Evolutionary conservation across 2,888 invertebrate species (phyloP), one percentile per base, ranked within the genome.

Genomic region (Drosophila paranaensis): DNA sequence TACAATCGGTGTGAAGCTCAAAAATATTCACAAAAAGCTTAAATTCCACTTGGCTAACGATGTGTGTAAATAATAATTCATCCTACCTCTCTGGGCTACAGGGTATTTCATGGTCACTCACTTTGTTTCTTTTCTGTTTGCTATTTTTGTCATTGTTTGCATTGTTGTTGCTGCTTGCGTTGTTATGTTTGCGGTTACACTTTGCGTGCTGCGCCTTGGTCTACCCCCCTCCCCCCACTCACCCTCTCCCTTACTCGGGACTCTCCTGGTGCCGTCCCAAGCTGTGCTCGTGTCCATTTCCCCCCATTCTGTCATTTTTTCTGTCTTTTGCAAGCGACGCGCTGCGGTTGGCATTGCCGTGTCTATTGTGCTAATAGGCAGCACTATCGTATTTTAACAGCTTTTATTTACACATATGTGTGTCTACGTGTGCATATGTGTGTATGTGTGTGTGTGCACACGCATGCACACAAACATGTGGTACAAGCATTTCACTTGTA

Each of bases 351-450:
- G 40, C 55, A 46, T 57, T 68, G 65, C 71, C 86, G 72, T 85
- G 68, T 82, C 70, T 88, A 81, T 87, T 88, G 90, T 87, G 81
- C 86, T 87, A 87, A 87, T 90, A 88, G 86, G 87, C 87, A 87
- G 71, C 81, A 87, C 89, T 90, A 90, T 87, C 87, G 82, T 83
- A 87, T 87, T 90, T 87, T 88, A 87, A 90, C 90, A 90, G 87
- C 79, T 90, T 86, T 83, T 90, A 86, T 83, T 89, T 83, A 86
- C 90, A 67, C 67, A 54, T 60, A 45, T 20, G 39, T 39, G 46
- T 63, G 48, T 33, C 35, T 37, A 27, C 16, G 33, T n/a, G 3
- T 25, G 14, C 14, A 37, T 25, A 13, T 25, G 33, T 45, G 50
- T 25, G 14, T 20, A 37, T 25, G n/a, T 25, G 33, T 45, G 50